Conservation (phyloP, 2,113 vertebrate genomes). For the Burhinus bistriatus region DNA sequence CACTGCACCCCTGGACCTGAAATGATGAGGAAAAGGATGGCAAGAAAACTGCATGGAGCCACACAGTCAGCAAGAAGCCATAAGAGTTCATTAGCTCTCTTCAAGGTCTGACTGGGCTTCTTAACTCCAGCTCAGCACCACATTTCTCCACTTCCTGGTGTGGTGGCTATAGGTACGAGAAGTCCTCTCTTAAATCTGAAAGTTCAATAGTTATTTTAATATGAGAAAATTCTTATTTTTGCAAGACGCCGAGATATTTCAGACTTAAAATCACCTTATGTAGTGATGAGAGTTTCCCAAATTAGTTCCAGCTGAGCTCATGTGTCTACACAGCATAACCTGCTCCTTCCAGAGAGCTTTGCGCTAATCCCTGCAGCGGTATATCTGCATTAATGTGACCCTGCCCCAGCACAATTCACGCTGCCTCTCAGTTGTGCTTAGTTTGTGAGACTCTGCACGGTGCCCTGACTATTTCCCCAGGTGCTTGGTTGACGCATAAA, state of each 20-base stretch:
- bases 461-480: background rate
- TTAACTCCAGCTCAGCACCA: background rate
- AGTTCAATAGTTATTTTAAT: background rate
- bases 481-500: background rate
- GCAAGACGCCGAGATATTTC: background rate
- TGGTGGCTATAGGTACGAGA: background rate
- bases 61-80: background rate
- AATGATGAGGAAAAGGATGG: background rate
- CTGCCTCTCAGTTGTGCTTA: background rate
- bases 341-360: background rate
- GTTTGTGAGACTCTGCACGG: background rate
- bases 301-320: conserved; percentile 13
- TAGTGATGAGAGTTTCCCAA: background rate
- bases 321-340: background rate
- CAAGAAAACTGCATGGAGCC: background rate
- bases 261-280: background rate
- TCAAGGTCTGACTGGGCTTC: conserved; percentile 2
- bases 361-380: background rate
- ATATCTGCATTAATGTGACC: background rate
- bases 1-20: background rate
- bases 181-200: background rate
- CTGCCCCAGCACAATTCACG: background rate
- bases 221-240: background rate
- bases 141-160: background rate
- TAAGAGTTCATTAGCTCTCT: background rate